Evolutionary conservation across 2,113 vertebrate genomes (phyloP).

Genomic region (Gallinago media): DNA sequence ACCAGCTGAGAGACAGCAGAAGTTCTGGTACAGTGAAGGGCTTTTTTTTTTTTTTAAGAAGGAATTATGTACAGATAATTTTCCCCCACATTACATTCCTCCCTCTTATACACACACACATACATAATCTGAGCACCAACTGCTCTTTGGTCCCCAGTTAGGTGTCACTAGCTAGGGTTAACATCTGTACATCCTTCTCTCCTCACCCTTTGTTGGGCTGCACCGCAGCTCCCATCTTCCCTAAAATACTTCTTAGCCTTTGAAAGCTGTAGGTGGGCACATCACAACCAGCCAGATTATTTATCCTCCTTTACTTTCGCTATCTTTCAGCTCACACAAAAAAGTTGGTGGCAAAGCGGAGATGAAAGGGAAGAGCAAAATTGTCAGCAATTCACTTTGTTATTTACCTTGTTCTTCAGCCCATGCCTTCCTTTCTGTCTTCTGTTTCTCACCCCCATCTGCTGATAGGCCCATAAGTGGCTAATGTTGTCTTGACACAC

Average conservation of each 20-base stretch:
- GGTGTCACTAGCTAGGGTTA: neutral
- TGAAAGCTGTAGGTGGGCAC: neutral
- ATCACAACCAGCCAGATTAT: neutral
- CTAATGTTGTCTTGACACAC: neutral
- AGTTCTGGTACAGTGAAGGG: neutral
- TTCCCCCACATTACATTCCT: neutral
- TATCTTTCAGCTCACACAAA: neutral
- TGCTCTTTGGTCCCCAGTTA: neutral
- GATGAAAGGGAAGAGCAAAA: neutral
- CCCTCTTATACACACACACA: neutral
- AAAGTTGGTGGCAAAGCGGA: neutral
- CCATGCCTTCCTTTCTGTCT: neutral
- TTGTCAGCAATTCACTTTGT: neutral
- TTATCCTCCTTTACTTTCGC: neutral
- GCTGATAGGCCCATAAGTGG: neutral
- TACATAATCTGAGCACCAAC: neutral
- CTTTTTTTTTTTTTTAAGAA: neutral
- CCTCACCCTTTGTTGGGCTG: accelerated
- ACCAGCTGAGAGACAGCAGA: neutral
- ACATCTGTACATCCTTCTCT: neutral
- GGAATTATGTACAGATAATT: neutral
- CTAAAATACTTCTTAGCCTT: neutral
- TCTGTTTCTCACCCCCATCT: neutral
- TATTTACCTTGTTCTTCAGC: neutral
- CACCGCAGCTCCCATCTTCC: neutral